Evolutionary conservation across 1,140 invertebrate genomes (phyloP).

Genomic region (Drosophila sturtevanti): DNA sequence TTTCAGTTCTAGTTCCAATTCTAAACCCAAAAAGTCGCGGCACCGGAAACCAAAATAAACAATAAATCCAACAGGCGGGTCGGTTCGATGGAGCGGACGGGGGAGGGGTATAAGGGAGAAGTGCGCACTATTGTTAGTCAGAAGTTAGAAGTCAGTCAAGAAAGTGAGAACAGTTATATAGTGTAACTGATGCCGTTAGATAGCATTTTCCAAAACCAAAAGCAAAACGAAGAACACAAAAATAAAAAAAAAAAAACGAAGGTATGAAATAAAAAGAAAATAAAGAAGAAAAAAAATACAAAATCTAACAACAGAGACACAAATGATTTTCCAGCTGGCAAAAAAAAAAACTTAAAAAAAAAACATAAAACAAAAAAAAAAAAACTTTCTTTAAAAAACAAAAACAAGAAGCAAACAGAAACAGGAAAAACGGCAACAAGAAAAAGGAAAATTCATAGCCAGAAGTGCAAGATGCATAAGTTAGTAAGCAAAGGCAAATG

Average conservation of each 20-base stretch:
- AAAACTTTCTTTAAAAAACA: constrained; percentile 59
- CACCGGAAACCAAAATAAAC: constrained; percentile 69
- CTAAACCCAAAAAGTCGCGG: constrained; percentile 28
- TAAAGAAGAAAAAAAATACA: no score
- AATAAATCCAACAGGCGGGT: constrained; percentile 35
- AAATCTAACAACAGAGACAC: not conserved
- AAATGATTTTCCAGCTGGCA: constrained; percentile 3
- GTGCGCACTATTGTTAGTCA: constrained; percentile 27
- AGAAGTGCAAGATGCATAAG: not conserved
- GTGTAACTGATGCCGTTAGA: constrained; percentile 82
- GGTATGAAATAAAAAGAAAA: constrained; percentile 34
- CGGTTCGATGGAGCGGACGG: constrained; percentile 2
- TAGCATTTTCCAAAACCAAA: constrained; percentile 60
- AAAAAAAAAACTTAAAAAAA: constrained; percentile 20
- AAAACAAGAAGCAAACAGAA: no score
- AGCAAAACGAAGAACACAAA: constrained; percentile 7
- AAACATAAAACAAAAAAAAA: constrained; percentile 37
- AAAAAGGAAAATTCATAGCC: constrained; percentile 7
- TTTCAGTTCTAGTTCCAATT: constrained; percentile 41
- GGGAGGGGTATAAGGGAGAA: constrained; percentile 25
- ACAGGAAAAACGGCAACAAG: constrained; percentile 26
- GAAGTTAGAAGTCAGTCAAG: constrained; percentile 66
- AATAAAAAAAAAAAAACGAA: constrained; percentile 33
- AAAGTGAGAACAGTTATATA: constrained; percentile 82
- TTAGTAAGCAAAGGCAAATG: not conserved